These are phyloP conservation scores for Cavia porcellus DNA, from an alignment of 2,113 vertebrate genomes.

Conservation along the genomic window DNA sequence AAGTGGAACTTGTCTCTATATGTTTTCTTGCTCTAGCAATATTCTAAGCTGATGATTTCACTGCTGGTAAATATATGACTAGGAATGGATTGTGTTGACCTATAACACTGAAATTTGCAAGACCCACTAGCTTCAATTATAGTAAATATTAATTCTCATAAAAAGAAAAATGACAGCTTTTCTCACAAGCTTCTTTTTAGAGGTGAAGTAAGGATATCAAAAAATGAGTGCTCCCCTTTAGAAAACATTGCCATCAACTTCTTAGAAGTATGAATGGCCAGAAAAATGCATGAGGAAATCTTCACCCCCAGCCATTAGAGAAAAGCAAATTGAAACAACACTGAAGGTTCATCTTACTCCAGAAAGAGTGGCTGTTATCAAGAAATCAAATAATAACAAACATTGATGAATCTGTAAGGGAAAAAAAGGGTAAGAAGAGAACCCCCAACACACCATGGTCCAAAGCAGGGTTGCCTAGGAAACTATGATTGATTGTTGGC, in stretches of 20 bases:
- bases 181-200: slow-evolving; percentile 82
- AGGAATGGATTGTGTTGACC: background rate
- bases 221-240: slow-evolving; percentile 71
- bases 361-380: background rate
- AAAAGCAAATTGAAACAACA: background rate
- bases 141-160: slow-evolving; percentile 48
- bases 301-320: background rate
- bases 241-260: slow-evolving; percentile 82
- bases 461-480: background rate
- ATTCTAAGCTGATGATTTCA: background rate
- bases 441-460: background rate
- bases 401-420: background rate
- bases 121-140: background rate
- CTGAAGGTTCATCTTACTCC: background rate
- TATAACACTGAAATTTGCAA: background rate
- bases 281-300: background rate
- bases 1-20: slow-evolving; percentile 69
- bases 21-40: background rate
- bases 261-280: background rate
- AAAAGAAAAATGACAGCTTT: slow-evolving; percentile 30
- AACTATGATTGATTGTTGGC: background rate
- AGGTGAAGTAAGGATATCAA: slow-evolving; percentile 72
- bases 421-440: background rate
- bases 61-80: background rate
- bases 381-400: background rate